Evolutionary conservation across 2,888 invertebrate genomes (phyloP), one percentile per base, ranked within the genome.

Genomic region (Stenodera caucasica): DNA sequence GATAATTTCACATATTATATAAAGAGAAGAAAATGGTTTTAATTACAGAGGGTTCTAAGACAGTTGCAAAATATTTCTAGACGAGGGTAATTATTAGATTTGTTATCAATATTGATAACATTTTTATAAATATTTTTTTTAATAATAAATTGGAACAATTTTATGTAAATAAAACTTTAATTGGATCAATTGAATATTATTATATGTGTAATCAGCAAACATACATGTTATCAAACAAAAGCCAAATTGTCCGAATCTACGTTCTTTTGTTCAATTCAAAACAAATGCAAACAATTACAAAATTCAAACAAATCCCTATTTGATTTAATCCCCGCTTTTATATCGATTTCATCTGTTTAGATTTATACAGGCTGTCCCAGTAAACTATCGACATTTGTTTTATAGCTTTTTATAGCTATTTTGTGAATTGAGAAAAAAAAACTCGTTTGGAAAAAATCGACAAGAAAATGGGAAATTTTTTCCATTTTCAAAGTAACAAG

Each of bases 181-280:
- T 55, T 59, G 59, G 55, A 59, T 59, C 59, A 59, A 59, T 59
- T 55, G 55, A 59, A 59, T 55, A 55, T 55, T 45, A 23, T 59
- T 26, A 23, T 55, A 59, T 45, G 54, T 50, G 54, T 50, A 50
- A 55, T 51, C 21, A 32, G 59, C 55, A 59, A 59, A 59, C 55
- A 59, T 32, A 8, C 11, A 30, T 45, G 11, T 23, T 45, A 23
- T 23, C 37, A 12, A 51, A 58, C 54, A 58, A 54, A 54, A 49
- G 58, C 58, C 18, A 23, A 49, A 45, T 45, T 12, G 45, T 21
- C 45, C 49, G 33, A 58, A 45, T 30, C 12, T 40, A 26, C 35
- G 45, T 58, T 55, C 54, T 54, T 55, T 59, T 59, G 54, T 54
- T 59, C 45, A 45, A 12, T 37, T 30, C 18, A 49, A 45, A 45